Conservation (phyloP, 2,113 vertebrate species). For the Pygoscelis antarcticus region DNA sequence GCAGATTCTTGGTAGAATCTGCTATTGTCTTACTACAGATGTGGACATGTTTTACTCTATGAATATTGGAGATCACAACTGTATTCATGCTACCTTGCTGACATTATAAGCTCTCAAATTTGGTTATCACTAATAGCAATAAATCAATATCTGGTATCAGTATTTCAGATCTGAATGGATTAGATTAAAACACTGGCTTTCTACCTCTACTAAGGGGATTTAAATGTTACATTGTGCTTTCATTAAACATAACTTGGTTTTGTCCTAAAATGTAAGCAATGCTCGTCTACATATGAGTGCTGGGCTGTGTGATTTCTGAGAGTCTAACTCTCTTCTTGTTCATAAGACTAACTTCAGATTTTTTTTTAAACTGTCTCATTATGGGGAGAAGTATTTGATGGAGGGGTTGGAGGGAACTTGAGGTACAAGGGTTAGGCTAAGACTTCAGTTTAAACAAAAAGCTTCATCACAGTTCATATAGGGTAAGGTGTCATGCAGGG, state of each 20-base stretch:
- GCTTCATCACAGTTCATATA: neutral
- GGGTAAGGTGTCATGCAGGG: neutral
- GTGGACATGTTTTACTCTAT: slow-evolving; percentile 59
- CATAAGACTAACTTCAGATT: neutral
- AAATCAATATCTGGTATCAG: slow-evolving; percentile 74
- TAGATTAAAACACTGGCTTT: slow-evolving; percentile 61
- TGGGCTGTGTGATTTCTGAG: neutral
- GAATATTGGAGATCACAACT: slow-evolving; percentile 67
- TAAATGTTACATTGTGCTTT: slow-evolving; percentile 67
- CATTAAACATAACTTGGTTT: slow-evolving; percentile 41
- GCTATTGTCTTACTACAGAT: slow-evolving; percentile 72
- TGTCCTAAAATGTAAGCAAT: neutral
- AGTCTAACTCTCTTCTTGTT: neutral
- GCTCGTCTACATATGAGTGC: neutral
- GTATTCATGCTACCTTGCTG: slow-evolving; percentile 66
- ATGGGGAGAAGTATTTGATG: neutral
- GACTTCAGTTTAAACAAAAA: neutral
- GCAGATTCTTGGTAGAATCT: slow-evolving; percentile 73
- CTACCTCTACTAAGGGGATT: slow-evolving; percentile 57
- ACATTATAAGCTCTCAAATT: slow-evolving; percentile 72
- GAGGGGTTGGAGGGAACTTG: neutral
- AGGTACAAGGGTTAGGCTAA: neutral
- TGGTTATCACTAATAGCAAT: slow-evolving; percentile 79
- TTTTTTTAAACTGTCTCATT: neutral
- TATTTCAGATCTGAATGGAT: slow-evolving; percentile 66